Percentiles rank a stretch among this genome's conserved stretches.
phyloP scores from a whole-genome alignment of 2,113 vertebrate genomes.

The Psittacara wagleri region DNA sequence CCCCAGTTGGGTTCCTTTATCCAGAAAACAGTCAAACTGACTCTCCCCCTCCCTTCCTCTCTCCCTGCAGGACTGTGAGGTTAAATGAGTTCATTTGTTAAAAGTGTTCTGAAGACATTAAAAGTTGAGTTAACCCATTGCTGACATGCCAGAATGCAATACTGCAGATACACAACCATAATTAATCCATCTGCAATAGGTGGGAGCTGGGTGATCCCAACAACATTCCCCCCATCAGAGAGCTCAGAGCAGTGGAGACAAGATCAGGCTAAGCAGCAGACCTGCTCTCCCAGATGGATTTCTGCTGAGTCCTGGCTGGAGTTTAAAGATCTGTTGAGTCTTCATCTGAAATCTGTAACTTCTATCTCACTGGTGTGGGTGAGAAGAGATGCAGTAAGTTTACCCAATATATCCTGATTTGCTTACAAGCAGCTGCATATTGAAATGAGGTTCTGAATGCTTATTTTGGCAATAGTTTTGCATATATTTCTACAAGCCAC shows the following conservation, averaged over 20 bases:
- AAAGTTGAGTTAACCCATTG: neutral
- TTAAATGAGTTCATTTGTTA: neutral
- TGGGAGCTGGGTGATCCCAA: neutral
- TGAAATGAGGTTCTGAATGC: constrained; percentile 39
- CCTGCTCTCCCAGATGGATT: neutral
- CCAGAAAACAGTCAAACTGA: neutral
- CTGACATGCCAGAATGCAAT: neutral
- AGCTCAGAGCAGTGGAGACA: neutral
- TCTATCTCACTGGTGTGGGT: neutral
- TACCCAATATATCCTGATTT: constrained; percentile 42
- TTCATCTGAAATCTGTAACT: constrained; percentile 15
- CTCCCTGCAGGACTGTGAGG: neutral
- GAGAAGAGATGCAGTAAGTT: constrained; percentile 39
- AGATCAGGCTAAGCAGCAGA: neutral
- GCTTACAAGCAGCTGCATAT: constrained; percentile 54
- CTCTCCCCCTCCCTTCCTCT: neutral
- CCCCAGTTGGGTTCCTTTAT: neutral
- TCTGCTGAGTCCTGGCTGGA: constrained; percentile 3
- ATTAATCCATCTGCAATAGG: neutral
- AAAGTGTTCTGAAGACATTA: neutral
- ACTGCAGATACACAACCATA: neutral
- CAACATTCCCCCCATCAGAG: neutral
- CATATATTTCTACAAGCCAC: constrained; percentile 39
- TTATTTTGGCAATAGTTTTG: constrained; percentile 67
- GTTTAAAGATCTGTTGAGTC: constrained; percentile 19